A percentile compares a stretch with the other conserved stretches of the same genome.
These are phyloP conservation scores for Limenitis arthemis DNA, from an alignment of 2,888 invertebrate genomes.

Conservation along the genomic window DNA sequence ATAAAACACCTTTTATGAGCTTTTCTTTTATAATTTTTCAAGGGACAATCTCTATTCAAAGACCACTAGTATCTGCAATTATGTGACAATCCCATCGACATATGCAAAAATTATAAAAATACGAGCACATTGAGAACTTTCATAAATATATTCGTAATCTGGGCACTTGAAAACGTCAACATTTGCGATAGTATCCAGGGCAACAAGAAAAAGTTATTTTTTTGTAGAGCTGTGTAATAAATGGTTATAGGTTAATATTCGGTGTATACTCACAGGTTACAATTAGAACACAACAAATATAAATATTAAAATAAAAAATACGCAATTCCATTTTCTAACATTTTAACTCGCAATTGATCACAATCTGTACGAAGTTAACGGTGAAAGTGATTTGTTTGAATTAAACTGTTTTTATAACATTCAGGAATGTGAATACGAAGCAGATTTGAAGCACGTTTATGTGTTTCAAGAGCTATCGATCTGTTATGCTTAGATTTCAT, in stretches of 20 bases:
- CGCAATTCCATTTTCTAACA: constrained; percentile 61
- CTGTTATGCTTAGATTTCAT: not conserved
- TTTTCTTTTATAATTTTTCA: too few species aligned
- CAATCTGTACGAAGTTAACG: constrained; percentile 6
- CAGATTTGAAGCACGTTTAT: constrained; percentile 16
- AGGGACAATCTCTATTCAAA: too few species aligned
- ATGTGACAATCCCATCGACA: too few species aligned
- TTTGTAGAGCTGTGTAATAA: too few species aligned
- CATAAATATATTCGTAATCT: too few species aligned
- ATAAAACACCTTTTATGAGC: too few species aligned
- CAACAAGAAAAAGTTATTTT: too few species aligned
- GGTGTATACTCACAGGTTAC: constrained; percentile 33
- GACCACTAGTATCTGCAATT: too few species aligned
- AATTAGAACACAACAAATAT: constrained; percentile 44
- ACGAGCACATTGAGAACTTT: too few species aligned
- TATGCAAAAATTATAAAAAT: too few species aligned
- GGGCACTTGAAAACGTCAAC: too few species aligned
- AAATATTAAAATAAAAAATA: constrained; percentile 38
- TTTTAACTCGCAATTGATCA: constrained; percentile 36
- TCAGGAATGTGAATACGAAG: constrained; percentile 9
- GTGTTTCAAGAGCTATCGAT: constrained; percentile 1
- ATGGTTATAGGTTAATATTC: constrained; percentile 4
- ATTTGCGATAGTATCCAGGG: too few species aligned
- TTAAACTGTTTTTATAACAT: constrained; percentile 2
- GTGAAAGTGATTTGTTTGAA: constrained; percentile 6